phyloP scores from a whole-genome alignment of 1,140 invertebrate genomes.

The Neomicropteryx cornuta region DNA sequence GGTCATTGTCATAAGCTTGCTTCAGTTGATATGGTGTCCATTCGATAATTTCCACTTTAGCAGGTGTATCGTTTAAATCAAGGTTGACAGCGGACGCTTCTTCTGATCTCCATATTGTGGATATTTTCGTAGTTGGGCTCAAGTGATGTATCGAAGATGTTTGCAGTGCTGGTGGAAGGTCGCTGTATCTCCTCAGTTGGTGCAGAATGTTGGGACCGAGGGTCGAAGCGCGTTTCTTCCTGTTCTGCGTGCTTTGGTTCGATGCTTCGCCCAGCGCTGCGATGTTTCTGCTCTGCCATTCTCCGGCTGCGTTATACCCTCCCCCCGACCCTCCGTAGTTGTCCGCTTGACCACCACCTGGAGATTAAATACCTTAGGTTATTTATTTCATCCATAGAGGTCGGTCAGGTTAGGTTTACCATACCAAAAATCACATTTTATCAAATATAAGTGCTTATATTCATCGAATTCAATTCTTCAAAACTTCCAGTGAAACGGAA shows the following conservation, averaged over 20 bases:
- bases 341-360: conserved; percentile 19
- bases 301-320: conserved; percentile 33
- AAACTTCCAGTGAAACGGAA: not conserved
- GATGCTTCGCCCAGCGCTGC: conserved; percentile 14
- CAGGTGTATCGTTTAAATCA: not conserved
- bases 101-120: not conserved
- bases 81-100: not conserved
- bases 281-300: conserved; percentile 34
- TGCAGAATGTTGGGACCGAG: conserved; percentile 18
- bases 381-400: no score
- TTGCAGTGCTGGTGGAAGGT: conserved; percentile 4
- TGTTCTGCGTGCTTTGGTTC: not conserved
- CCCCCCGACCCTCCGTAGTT: conserved; percentile 17
- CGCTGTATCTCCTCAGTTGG: conserved; percentile 15
- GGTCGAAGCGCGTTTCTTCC: conserved; percentile 12
- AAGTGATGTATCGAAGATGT: not conserved
- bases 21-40: conserved; percentile 6
- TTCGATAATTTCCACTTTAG: not conserved
- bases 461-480: not conserved
- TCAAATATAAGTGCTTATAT: not conserved
- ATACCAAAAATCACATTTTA: not conserved
- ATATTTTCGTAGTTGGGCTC: not conserved
- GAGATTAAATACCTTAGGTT: no score
- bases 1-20: conserved; percentile 13
- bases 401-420: not conserved